Evolutionary conservation across 2,113 vertebrate species (phyloP), one percentile per base, ranked within the genome.

Genomic region (Sisor rabdophorus): DNA sequence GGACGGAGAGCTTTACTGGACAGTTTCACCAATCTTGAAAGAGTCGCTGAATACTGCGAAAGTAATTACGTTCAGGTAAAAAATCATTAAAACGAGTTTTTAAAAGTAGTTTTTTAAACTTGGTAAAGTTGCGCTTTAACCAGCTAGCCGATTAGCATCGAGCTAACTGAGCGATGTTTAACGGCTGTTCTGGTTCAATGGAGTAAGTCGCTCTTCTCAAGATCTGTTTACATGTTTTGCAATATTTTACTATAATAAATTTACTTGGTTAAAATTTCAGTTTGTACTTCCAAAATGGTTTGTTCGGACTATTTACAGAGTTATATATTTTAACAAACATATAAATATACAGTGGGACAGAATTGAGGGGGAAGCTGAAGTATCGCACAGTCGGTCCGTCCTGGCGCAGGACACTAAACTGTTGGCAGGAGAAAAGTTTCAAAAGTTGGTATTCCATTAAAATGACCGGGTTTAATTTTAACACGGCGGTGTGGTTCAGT

Each of bases 21-120:
- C 91, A 96, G 94, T 80, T 96, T 92, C 85, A 93, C 91, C 56
- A 98, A 97, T 82, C 93, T 97, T 80, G 93, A 96, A 54, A 89
- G 94, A 79, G 96, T 97, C 73, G 95, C 95, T 12, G 95, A 97
- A 76, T 98, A 98, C 87, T 98, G 95, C 90, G 95, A 97, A 85
- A 94, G 86, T 90, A 98, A 96, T 90, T 98, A 96, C 89, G 94
- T 98, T n/a, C 95, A 97, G 96, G 96, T 97, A 89, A 81, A 44
- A 44, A 44, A 26, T 11, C 30, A 15, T 20, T 15, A 40, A 9
- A 36, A 12, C 5, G 30, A 15, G 47, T 17, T 50, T n/a, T 7
- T 4, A 20, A 15, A 24, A 73, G 30, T 28, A 44, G 16, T n/a
- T 26, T 20, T 30, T n/a, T 28, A n/a, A 50, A 82, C 36, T 64